Conservation (phyloP, 1,140 invertebrate genomes). For the Portunus trituberculatus region DNA sequence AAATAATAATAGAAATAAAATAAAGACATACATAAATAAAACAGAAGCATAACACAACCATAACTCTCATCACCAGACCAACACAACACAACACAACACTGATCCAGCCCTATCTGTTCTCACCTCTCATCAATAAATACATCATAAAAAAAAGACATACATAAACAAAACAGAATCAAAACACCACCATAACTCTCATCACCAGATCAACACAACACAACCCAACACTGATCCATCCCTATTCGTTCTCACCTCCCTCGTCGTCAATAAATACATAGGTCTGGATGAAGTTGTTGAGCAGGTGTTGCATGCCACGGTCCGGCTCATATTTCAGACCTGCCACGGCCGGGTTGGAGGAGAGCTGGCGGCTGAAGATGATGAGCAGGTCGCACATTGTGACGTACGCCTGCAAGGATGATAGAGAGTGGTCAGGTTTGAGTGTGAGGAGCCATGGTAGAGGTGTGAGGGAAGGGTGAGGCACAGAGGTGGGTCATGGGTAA, state of each 20-base stretch:
- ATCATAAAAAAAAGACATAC: neutral
- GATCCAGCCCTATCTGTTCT: too few species aligned
- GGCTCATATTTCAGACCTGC: conserved; percentile 91
- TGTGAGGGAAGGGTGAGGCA: too few species aligned
- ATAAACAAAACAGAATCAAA: neutral
- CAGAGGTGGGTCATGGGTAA: too few species aligned
- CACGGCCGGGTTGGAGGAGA: conserved; percentile 84
- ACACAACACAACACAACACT: too few species aligned
- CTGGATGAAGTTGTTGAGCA: conserved; percentile 95
- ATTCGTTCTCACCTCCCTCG: conserved; percentile 85
- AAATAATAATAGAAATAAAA: too few species aligned
- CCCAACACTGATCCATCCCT: neutral
- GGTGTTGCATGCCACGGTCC: conserved; percentile 88
- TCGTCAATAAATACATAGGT: conserved; percentile 95
- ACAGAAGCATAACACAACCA: too few species aligned
- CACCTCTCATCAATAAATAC: too few species aligned
- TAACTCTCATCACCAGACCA: too few species aligned
- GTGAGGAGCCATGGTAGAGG: neutral
- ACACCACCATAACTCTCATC: too few species aligned
- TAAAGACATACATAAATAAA: too few species aligned
- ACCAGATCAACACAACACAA: neutral
- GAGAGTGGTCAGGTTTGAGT: neutral
- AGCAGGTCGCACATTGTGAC: conserved; percentile 96
- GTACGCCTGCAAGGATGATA: conserved; percentile 86
- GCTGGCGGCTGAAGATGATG: conserved; percentile 95